phyloP scores from a whole-genome alignment of 2,888 invertebrate genomes.

The Liposcelis brunnea region DNA sequence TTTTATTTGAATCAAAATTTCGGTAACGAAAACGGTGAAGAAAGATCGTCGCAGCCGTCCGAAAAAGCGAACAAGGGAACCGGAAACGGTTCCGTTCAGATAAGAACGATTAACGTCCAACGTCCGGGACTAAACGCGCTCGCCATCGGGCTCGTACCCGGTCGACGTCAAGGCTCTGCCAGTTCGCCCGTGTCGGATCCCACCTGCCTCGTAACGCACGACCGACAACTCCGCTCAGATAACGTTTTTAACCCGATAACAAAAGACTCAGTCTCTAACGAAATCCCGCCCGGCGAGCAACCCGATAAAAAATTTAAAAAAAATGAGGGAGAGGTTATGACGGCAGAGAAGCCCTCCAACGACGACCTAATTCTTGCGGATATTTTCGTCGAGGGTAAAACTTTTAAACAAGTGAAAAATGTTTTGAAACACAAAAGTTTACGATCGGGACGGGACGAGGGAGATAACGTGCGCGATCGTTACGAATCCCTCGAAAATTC shows the following conservation, averaged over 20 bases:
- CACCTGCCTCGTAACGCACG: no score
- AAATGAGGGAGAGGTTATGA: neutral
- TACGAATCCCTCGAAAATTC: neutral
- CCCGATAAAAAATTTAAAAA: neutral
- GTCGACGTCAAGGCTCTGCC: no score
- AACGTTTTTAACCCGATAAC: no score
- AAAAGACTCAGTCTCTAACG: neutral
- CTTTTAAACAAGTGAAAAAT: constrained; percentile 1
- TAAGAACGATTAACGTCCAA: no score
- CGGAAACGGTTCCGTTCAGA: no score
- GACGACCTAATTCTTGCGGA: constrained; percentile 10
- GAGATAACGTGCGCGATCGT: no score
- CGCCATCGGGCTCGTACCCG: no score
- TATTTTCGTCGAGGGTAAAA: constrained; percentile 5
- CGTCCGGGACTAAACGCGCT: no score
- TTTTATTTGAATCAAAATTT: constrained; percentile 7
- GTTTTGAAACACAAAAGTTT: neutral
- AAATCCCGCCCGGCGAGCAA: neutral
- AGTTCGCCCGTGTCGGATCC: no score
- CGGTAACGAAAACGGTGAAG: neutral
- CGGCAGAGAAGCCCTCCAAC: constrained; percentile 13
- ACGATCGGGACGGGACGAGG: no score
- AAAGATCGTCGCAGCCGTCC: neutral
- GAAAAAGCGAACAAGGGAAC: no score
- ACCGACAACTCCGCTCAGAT: no score